A percentile compares a stretch with the other conserved stretches of the same genome.
Conservation (phyloP, 37 sponge, comb jelly and placozoan genomes). For the Geodia barretti region DNA sequence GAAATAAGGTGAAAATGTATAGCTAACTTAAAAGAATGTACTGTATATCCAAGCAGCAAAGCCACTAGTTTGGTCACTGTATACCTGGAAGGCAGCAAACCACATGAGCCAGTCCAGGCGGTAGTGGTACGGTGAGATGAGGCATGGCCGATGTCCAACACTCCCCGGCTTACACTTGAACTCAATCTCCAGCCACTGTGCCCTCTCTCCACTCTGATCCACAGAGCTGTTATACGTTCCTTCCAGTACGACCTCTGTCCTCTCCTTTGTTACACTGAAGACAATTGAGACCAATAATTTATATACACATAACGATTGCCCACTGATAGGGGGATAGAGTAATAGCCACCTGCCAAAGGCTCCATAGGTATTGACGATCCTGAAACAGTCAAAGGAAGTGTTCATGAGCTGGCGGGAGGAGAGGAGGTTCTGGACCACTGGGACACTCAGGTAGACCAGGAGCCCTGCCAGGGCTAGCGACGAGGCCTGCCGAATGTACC, state of each 20-base stretch:
- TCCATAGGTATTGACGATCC: constrained; percentile 93
- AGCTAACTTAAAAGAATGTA: no score
- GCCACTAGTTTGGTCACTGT: no score
- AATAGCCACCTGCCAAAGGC: constrained; percentile 91
- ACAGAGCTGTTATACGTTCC: constrained; percentile 51
- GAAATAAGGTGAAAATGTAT: no score
- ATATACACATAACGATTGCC: no score
- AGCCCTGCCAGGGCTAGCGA: constrained; percentile 36
- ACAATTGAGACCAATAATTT: no score
- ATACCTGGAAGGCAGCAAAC: constrained; percentile 92
- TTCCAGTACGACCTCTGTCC: constrained; percentile 87
- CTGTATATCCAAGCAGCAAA: not conserved
- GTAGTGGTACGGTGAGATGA: constrained; percentile 94
- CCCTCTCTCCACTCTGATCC: constrained; percentile 26
- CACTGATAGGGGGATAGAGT: no score
- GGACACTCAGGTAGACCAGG: constrained; percentile 83
- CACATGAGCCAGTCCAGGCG: constrained; percentile 96
- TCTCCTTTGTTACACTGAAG: constrained; percentile 83
- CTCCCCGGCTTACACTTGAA: constrained; percentile 92
- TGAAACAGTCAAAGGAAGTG: constrained; percentile 81
- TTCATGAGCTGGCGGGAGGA: constrained; percentile 86
- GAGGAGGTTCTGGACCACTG: constrained; percentile 87
- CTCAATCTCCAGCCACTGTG: constrained; percentile 78
- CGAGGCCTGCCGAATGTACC: constrained; percentile 53
- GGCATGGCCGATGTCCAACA: constrained; percentile 67